phyloP scores from a whole-genome alignment of 2,888 invertebrate genomes.

The Fragum fragum region DNA sequence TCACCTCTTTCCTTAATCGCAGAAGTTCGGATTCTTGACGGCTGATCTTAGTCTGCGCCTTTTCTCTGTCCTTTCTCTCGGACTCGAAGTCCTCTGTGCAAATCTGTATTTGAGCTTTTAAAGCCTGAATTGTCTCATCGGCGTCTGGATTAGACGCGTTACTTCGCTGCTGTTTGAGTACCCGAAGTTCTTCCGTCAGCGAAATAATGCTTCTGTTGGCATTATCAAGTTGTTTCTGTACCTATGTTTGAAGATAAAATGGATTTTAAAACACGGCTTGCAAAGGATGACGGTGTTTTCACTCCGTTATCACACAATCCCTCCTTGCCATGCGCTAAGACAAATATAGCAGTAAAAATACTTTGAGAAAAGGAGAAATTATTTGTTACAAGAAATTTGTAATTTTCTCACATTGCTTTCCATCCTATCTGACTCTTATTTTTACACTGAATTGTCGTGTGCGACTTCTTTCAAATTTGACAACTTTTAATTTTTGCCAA shows the following conservation, averaged over 20 bases:
- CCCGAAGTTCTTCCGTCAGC: slow-evolving; percentile 48
- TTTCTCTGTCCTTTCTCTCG: slow-evolving; percentile 80
- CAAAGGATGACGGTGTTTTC: no score
- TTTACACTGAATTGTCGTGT: no score
- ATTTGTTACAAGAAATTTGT: no score
- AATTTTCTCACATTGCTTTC: no score
- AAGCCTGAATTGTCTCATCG: slow-evolving; percentile 72
- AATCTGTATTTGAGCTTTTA: slow-evolving; percentile 82
- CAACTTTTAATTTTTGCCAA: no score
- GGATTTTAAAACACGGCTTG: no score
- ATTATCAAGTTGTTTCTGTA: slow-evolving; percentile 57
- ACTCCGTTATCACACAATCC: no score
- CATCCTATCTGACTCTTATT: no score
- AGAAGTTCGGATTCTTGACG: slow-evolving; percentile 70
- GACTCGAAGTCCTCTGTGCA: slow-evolving; percentile 83
- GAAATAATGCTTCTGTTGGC: slow-evolving; percentile 48
- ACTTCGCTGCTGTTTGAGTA: slow-evolving; percentile 35
- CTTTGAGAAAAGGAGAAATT: no score
- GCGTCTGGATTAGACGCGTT: slow-evolving; percentile 31
- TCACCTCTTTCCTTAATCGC: slow-evolving; percentile 71
- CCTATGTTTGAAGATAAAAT: slow-evolving; percentile 26
- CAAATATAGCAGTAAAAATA: no score
- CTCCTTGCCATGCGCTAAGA: no score
- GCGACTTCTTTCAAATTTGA: no score
- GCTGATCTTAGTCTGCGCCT: slow-evolving; percentile 73